Evolutionary conservation across 2,113 vertebrate genomes (phyloP).

Genomic region (Tetrax tetrax): DNA sequence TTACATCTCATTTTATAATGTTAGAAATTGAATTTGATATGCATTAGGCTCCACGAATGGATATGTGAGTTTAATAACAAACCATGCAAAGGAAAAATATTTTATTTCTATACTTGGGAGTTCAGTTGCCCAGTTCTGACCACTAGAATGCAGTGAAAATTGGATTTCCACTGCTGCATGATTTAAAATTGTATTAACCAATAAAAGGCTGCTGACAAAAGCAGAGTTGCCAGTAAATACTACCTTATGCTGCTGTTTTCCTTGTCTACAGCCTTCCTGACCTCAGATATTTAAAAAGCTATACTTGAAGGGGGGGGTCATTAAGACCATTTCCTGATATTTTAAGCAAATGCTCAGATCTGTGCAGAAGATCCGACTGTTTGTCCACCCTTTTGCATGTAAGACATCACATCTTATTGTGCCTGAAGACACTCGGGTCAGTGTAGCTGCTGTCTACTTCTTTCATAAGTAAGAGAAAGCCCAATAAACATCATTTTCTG

Average conservation of each 20-base stretch:
- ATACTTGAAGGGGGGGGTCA: background rate
- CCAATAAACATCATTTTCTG: background rate
- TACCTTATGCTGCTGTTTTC: background rate
- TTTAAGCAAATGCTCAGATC: background rate
- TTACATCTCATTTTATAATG: background rate
- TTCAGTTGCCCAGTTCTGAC: background rate
- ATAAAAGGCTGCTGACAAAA: background rate
- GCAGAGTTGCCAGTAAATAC: background rate
- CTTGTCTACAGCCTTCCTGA: background rate
- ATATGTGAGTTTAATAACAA: background rate
- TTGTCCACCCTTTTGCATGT: background rate
- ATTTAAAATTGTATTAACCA: conserved; percentile 14
- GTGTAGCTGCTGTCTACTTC: background rate
- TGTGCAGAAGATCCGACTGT: background rate
- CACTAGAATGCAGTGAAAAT: background rate
- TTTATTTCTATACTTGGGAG: background rate
- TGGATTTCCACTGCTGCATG: background rate
- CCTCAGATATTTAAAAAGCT: background rate
- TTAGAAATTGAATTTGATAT: background rate
- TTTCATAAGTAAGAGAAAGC: background rate
- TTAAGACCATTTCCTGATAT: background rate
- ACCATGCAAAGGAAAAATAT: background rate
- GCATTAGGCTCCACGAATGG: background rate
- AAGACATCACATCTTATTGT: background rate
- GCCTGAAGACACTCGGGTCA: background rate